These are phyloP conservation scores for Glaucidium brasilianum DNA, from an alignment of 2,113 vertebrate species.

Conservation along the genomic window DNA sequence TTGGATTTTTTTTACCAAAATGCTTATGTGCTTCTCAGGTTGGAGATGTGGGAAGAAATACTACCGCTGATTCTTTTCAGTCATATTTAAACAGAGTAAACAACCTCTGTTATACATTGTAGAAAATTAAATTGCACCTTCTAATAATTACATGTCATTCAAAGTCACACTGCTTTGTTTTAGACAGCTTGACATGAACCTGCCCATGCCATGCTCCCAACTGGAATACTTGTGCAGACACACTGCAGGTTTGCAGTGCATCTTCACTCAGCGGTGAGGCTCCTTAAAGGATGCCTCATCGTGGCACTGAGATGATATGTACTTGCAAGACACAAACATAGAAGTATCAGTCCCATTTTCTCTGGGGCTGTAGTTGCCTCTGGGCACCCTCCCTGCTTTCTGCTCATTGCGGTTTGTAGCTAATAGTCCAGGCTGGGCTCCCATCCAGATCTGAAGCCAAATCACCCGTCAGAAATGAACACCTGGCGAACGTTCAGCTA, in stretches of 20 bases:
- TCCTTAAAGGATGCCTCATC: background rate
- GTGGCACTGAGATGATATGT: background rate
- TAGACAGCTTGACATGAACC: background rate
- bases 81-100: background rate
- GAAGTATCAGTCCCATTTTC: background rate
- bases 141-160: background rate
- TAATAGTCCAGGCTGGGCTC: background rate
- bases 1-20: background rate
- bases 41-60: background rate
- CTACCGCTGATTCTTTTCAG: background rate
- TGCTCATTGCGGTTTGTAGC: background rate
- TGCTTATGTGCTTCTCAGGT: background rate
- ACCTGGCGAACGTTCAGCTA: background rate
- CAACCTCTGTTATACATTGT: background rate
- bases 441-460: background rate
- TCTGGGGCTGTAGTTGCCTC: background rate
- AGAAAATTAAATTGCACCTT: background rate
- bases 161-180: background rate
- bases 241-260: background rate
- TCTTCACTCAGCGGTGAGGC: rapidly evolving
- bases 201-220: background rate
- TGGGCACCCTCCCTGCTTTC: background rate
- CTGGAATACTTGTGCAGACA: background rate
- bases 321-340: background rate
- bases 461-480: background rate